Evolutionary conservation across 2,797 vertebrate genomes (phyloP), one percentile per base, ranked within the genome.

Genomic region (Oreochromis mossambicus): DNA sequence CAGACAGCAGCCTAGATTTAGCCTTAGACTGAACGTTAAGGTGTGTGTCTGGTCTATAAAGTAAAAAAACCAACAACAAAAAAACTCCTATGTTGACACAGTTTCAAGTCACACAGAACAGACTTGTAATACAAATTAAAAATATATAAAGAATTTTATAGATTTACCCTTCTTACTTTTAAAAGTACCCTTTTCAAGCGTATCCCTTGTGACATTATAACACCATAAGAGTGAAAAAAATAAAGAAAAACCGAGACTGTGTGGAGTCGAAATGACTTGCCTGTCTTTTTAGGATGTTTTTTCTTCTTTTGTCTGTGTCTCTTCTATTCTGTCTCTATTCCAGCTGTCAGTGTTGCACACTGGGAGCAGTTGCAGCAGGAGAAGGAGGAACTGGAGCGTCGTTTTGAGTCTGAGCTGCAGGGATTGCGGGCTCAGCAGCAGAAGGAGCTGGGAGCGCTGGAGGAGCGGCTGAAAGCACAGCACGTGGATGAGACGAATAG

Each of bases 301-400:
- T 38, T 10, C 11, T 48, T 19, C 24, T 73, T 46, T 15, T 29
- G 41, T 70, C 21, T 19, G 21, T 15, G 11, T 41, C n/a, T 50
- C 32, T 11, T 15, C 24, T 70, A 17, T 70, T 70, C 24, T 48
- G 17, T 41, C 83, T 79, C 89, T 87, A 51, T 55, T 61, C 2
- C 90, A 99, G 98, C 97, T 90, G 96, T 97, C 95, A 97, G 96
- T 41, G 97, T 97, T 0, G 95, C 90, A 2, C 96, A 95, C 89
- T 98, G 97, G 92, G 97, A 98, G 97, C 96, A 96, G 82, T 94
- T 99, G 52, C 97, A 97, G 94, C 96, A 94, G 79, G 98, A 99
- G 96, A 99, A 98, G 95, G 97, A 97, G 92, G 96, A 97, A 77
- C 91, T 98, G 97, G 97, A 99, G 95, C 92, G 87, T 34, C 91